Base-by-base conservation (phyloP, 2,888 invertebrate species). In the Iphiclides podalirius region DNA sequence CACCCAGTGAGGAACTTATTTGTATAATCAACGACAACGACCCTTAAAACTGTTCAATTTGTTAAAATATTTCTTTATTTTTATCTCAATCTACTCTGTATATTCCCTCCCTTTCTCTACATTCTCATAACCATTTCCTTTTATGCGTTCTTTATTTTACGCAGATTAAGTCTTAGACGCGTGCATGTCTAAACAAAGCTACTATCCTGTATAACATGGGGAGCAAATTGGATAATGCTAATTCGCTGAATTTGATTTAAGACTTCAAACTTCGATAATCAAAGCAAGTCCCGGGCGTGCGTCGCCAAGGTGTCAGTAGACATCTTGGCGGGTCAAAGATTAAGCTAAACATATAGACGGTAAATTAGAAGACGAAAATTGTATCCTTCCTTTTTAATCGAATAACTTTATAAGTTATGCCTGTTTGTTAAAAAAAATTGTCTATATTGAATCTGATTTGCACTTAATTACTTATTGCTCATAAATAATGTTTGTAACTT, bases 231-330 rank as follows among this genome's bases (percentile, higher is more conserved):
- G 77, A 75, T 79, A 79, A 84, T 85, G 82, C 75, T 76, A 85
- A 85, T 84, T 59, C 66, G 57, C 67, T 65, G 70, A 69, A 70
- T 70, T 70, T 63, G 69, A 70, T 70, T 68, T 71, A 79, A 81
- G 79, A 80, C 75, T 74, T 82, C 83, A 83, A 80, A 84, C 83
- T 85, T 86, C 78, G 77, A 82, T 85, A 84, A 84, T 84, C 83
- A 84, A 84, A 83, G 81, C 64, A 63, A 55, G 42, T 62, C 62
- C 61, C 62, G 34, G 31, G 60, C 63, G 67, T 65, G 59, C 49
- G 48, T 61, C 61, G 67, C 57, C 61, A 60, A 62, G 68, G 63
- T 59, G 57, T 55, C 56, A 60, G 59, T 20, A 58, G 63, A n/a
- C n/a, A 64, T 66, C 63, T 65, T 67, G 46, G 23, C 37, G 12